phyloP scores from a whole-genome alignment of 92 coral and sea anemone genomes.

The Heliopora coerulea region DNA sequence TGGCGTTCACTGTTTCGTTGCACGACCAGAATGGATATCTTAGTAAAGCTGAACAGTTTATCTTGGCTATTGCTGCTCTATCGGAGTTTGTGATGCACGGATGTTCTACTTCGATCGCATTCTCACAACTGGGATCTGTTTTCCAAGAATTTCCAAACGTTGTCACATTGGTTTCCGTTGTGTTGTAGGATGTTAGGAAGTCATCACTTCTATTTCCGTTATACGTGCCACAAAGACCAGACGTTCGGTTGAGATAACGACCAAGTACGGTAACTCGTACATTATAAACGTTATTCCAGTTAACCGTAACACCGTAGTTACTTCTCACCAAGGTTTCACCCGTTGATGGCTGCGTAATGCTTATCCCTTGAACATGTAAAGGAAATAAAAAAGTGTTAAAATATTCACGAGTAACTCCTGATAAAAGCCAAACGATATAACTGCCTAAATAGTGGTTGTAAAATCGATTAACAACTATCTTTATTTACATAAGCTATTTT shows the following conservation, averaged over 20 bases:
- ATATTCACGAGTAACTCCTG: too few relatives aligned
- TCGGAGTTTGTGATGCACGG: constrained; percentile 6
- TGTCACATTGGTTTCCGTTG: background rate
- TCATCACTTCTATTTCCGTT: constrained; percentile 11
- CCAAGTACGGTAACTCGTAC: constrained; percentile 8
- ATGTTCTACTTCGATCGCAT: constrained; percentile 11
- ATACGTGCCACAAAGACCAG: constrained; percentile 38
- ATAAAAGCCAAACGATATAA: too few relatives aligned
- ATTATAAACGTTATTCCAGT: constrained; percentile 23
- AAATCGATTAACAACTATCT: too few relatives aligned
- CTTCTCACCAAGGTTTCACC: constrained; percentile 11
- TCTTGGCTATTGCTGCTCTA: background rate
- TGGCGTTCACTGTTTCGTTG: constrained; percentile 11
- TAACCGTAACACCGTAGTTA: constrained; percentile 22
- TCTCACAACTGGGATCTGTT: constrained; percentile 20
- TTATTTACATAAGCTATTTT: too few relatives aligned
- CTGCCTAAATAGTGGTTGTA: too few relatives aligned
- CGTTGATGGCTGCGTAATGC: background rate
- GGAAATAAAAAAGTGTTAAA: too few relatives aligned
- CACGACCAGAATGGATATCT: background rate
- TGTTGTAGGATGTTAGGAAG: constrained; percentile 3
- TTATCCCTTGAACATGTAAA: background rate
- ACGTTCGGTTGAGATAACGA: constrained; percentile 21
- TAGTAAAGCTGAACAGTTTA: constrained; percentile 26
- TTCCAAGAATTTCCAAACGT: constrained; percentile 36